These are phyloP conservation scores for Nematostella vectensis DNA, from an alignment of 92 coral and sea anemone genomes.

Conservation along the genomic window DNA sequence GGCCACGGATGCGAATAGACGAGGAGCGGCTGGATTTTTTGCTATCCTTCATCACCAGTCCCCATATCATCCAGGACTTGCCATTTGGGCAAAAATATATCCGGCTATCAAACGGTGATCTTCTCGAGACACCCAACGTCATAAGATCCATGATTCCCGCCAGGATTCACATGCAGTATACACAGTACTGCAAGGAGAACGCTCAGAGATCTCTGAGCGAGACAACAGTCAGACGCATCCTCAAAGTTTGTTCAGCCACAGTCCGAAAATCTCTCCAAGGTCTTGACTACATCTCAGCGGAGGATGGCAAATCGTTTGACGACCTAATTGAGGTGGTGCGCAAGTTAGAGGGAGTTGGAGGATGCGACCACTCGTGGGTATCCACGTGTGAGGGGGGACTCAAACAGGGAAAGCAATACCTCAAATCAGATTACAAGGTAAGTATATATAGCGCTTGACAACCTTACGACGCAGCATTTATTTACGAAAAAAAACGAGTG, in stretches of 20 bases:
- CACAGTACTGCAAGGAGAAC: constrained; percentile 19
- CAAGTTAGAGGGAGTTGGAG: constrained; percentile 24
- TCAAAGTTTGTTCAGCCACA: constrained; percentile 15
- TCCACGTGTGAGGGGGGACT: too few species aligned
- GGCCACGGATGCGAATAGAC: constrained; percentile 12
- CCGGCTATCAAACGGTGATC: constrained; percentile 21
- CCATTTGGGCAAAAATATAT: constrained; percentile 35
- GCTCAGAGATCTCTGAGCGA: constrained; percentile 8
- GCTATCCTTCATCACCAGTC: constrained; percentile 34
- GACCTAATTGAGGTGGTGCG: too few species aligned
- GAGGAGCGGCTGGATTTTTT: constrained; percentile 14
- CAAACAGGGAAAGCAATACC: too few species aligned
- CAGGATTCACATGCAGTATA: constrained; percentile 25
- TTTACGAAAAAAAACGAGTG: too few species aligned
- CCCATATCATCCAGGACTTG: constrained; percentile 39
- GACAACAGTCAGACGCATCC: constrained; percentile 19
- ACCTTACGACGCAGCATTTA: too few species aligned
- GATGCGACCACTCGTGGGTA: constrained; percentile 24
- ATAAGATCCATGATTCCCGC: constrained; percentile 23
- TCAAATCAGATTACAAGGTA: too few species aligned
- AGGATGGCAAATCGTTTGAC: too few species aligned
- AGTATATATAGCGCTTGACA: too few species aligned
- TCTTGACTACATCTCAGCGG: too few species aligned
- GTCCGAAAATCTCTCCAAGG: constrained; percentile 26
- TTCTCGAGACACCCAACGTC: constrained; percentile 32